Evolutionary conservation across 2,888 invertebrate species (phyloP).

Genomic region (Cosmopolites sordidus): DNA sequence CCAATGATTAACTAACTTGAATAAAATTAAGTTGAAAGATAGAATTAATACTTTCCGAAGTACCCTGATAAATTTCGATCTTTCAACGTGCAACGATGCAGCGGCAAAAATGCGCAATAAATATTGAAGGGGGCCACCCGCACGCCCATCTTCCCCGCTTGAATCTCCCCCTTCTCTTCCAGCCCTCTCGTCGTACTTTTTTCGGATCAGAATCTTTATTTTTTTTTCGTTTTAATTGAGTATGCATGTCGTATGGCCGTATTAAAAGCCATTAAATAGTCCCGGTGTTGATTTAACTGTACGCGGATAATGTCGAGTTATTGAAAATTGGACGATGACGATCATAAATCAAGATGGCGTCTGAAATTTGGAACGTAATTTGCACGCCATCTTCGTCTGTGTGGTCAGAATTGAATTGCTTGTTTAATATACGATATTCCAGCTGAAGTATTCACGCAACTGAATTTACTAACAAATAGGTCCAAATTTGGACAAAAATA

Average conservation of each 20-base stretch:
- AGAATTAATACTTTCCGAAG: too few relatives aligned
- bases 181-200: too few relatives aligned
- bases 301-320: conserved; percentile 26
- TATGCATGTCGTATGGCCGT: conserved; percentile 21
- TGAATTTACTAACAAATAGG: too few relatives aligned
- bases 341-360: conserved; percentile 19
- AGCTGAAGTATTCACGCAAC: too few relatives aligned
- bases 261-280: conserved; percentile 26
- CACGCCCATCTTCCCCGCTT: neutral
- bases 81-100: neutral
- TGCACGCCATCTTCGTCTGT: conserved; percentile 1
- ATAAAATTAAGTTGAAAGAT: too few relatives aligned
- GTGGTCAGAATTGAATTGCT: neutral
- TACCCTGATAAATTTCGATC: neutral
- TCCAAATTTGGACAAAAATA: too few relatives aligned
- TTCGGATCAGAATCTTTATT: too few relatives aligned
- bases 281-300: conserved; percentile 26
- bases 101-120: conserved; percentile 1
- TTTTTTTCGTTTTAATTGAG: conserved; percentile 11
- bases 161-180: too few relatives aligned
- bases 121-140: conserved; percentile 1
- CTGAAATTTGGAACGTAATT: conserved; percentile 5
- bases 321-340: conserved; percentile 21
- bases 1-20: too few relatives aligned
- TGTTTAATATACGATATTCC: too few relatives aligned